Evolutionary conservation across 35 echinoderm and acorn worm species (phyloP).

Genomic region (Hemicentrotus pulcherrimus): DNA sequence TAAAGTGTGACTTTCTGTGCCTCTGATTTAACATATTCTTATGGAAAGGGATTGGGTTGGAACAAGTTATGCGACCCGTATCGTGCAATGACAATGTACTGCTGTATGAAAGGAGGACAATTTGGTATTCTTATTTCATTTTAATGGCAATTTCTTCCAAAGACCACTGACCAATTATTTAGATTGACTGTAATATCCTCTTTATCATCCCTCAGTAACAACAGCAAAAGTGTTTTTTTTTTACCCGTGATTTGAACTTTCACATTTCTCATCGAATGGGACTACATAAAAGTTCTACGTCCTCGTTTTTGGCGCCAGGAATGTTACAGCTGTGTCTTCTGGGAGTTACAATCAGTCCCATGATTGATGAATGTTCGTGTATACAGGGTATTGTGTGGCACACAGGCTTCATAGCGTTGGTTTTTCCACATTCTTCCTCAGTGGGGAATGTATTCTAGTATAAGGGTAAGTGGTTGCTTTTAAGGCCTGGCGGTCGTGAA

Average conservation of each 20-base stretch:
- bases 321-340: neutral
- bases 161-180: too few relatives aligned
- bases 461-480: neutral
- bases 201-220: neutral
- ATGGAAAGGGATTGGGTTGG: too few relatives aligned
- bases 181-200: too few relatives aligned
- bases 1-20: too few relatives aligned
- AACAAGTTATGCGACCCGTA: too few relatives aligned
- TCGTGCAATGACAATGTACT: too few relatives aligned
- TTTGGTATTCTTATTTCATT: too few relatives aligned
- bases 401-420: neutral
- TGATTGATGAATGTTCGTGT: neutral
- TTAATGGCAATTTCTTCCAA: too few relatives aligned
- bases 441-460: neutral
- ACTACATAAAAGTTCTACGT: neutral
- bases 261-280: neutral
- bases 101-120: too few relatives aligned
- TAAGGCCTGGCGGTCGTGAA: neutral
- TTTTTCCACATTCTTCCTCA: neutral
- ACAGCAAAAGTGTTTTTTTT: neutral
- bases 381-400: neutral
- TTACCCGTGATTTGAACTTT: neutral
- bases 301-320: neutral
- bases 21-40: too few relatives aligned
- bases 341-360: neutral